These are phyloP conservation scores for Atta texana DNA, from an alignment of 1,140 invertebrate genomes.

Conservation along the genomic window DNA sequence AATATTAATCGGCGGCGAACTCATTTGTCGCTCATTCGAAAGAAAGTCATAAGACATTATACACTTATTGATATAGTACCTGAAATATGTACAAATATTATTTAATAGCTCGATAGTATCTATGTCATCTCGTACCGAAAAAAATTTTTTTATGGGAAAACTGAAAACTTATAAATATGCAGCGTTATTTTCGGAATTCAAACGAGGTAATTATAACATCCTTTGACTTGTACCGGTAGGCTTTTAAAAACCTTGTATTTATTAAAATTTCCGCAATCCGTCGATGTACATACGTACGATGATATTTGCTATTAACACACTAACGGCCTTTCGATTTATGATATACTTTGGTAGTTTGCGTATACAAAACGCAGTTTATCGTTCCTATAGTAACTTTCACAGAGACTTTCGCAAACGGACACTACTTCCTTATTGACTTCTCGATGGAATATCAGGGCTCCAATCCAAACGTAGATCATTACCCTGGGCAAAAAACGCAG, in stretches of 20 bases:
- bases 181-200: constrained; percentile 62
- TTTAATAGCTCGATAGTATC: constrained; percentile 69
- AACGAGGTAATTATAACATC: constrained; percentile 75
- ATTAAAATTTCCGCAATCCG: constrained; percentile 81
- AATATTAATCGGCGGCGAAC: constrained; percentile 64
- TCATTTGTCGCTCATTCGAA: constrained; percentile 63
- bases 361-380: constrained; percentile 77
- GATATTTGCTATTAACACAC: constrained; percentile 70
- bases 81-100: constrained; percentile 76
- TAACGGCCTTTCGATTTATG: constrained; percentile 74
- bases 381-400: constrained; percentile 77
- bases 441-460: constrained; percentile 76
- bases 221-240: constrained; percentile 66
- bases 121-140: constrained; percentile 56
- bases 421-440: constrained; percentile 71
- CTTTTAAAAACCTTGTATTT: constrained; percentile 69
- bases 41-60: constrained; percentile 67
- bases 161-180: constrained; percentile 67
- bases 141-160: constrained; percentile 45
- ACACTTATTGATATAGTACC: constrained; percentile 71
- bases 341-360: constrained; percentile 78
- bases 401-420: constrained; percentile 74
- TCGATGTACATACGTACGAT: constrained; percentile 79
- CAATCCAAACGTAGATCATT: constrained; percentile 77
- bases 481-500: constrained; percentile 69